A percentile compares a stretch with the other conserved stretches of the same genome.
Evolutionary conservation across 2,797 vertebrate genomes (phyloP).

Genomic region (Myoxocephalus aenaeus): DNA sequence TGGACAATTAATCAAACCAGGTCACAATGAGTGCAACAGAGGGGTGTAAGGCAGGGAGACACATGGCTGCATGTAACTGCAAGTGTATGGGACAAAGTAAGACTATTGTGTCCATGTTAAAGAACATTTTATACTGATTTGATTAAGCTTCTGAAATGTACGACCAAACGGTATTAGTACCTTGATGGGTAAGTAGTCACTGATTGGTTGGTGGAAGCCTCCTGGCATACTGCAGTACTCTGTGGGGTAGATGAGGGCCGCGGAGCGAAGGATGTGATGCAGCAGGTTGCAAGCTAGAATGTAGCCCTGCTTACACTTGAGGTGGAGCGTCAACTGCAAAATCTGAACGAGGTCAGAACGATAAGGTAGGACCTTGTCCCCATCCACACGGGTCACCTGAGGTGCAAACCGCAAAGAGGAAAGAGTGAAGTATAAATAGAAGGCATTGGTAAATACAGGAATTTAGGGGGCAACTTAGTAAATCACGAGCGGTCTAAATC

Average conservation of each 20-base stretch:
- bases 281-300: conserved; percentile 95
- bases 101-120: background rate
- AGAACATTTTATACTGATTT: background rate
- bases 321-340: conserved; percentile 91
- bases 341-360: conserved; percentile 92
- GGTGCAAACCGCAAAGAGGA: background rate
- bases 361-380: conserved; percentile 93
- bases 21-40: conserved; percentile 5
- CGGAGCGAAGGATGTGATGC: conserved; percentile 94
- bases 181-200: conserved; percentile 96
- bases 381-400: conserved; percentile 95
- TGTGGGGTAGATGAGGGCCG: conserved; percentile 94
- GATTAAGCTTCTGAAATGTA: background rate
- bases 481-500: conserved; percentile 42
- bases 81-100: background rate
- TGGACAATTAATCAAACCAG: conserved; percentile 37
- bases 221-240: conserved; percentile 98
- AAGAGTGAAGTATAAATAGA: background rate
- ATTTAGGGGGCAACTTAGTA: background rate
- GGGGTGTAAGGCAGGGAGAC: conserved; percentile 5
- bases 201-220: conserved; percentile 90
- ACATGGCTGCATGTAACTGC: background rate
- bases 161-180: conserved; percentile 70
- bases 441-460: background rate
- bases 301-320: conserved; percentile 98